Evolutionary conservation across 2,113 vertebrate genomes (phyloP).

Genomic region (Neotragus pygmaeus): DNA sequence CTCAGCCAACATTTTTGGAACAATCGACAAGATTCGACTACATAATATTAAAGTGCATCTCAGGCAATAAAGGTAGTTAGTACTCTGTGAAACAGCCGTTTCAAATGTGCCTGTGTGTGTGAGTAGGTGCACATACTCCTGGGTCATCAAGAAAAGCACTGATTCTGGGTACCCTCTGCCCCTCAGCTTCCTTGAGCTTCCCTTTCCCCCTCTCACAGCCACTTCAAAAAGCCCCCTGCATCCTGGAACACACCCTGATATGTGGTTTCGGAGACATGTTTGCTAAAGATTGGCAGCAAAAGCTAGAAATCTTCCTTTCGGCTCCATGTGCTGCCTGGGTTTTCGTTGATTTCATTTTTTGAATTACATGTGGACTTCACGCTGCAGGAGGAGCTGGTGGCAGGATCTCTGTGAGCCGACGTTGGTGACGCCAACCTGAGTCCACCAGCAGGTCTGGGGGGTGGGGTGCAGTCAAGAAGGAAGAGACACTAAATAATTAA

Average conservation of each 20-base stretch:
- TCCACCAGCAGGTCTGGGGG: not conserved
- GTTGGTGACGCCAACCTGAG: not conserved
- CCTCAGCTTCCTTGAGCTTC: not conserved
- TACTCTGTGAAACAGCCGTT: not conserved
- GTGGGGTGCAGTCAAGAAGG: not conserved
- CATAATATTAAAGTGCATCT: not conserved
- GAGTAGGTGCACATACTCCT: accelerated
- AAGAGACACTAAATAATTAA: not conserved
- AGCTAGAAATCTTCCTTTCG: not conserved
- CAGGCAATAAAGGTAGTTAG: not conserved
- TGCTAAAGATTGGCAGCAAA: not conserved
- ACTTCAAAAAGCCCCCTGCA: not conserved
- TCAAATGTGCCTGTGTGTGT: not conserved
- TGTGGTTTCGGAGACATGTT: not conserved
- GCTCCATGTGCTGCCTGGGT: not conserved
- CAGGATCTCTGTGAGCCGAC: not conserved
- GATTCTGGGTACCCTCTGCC: no score
- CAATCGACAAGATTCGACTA: not conserved
- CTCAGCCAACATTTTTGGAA: not conserved
- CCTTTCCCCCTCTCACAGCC: not conserved
- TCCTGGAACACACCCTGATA: not conserved
- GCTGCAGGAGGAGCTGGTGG: not conserved
- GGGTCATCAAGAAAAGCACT: not conserved
- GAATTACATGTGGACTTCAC: not conserved
- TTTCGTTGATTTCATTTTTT: not conserved